Evolutionary conservation across 2,888 invertebrate species (phyloP).

Genomic region (Acanthosepion esculentum): DNA sequence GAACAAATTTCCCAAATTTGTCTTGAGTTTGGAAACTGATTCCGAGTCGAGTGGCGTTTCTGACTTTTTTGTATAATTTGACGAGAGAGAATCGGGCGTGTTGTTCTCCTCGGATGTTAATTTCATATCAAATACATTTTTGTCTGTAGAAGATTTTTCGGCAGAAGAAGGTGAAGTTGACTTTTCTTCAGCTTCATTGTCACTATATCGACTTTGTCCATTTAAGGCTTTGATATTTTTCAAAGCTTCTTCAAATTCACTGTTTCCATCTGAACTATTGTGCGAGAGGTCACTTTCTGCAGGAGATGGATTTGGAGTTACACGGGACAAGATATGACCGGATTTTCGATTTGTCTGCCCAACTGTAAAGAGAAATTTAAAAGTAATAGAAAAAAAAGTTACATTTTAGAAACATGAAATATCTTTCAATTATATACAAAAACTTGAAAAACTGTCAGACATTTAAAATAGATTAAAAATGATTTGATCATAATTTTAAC

Average conservation of each 20-base stretch:
- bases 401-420: background rate
- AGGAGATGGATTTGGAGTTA: background rate
- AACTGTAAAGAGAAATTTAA: slow-evolving; percentile 2
- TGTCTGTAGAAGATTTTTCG: background rate
- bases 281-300: background rate
- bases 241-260: slow-evolving; percentile 47
- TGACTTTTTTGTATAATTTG: background rate
- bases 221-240: slow-evolving; percentile 47
- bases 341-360: slow-evolving; percentile 41
- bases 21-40: background rate
- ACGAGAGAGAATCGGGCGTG: background rate
- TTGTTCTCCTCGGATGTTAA: background rate
- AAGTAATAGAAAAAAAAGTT: too few relatives aligned
- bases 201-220: slow-evolving; percentile 36
- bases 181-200: slow-evolving; percentile 40
- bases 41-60: background rate
- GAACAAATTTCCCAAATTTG: background rate
- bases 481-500: too few relatives aligned
- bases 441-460: background rate
- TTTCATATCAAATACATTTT: background rate
- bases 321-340: background rate
- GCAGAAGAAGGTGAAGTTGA: background rate
- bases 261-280: slow-evolving; percentile 38
- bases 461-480: too few relatives aligned
- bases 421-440: too few relatives aligned